Evolutionary conservation across 2,797 vertebrate genomes (phyloP).

Genomic region (Pseudochaenichthys georgianus): DNA sequence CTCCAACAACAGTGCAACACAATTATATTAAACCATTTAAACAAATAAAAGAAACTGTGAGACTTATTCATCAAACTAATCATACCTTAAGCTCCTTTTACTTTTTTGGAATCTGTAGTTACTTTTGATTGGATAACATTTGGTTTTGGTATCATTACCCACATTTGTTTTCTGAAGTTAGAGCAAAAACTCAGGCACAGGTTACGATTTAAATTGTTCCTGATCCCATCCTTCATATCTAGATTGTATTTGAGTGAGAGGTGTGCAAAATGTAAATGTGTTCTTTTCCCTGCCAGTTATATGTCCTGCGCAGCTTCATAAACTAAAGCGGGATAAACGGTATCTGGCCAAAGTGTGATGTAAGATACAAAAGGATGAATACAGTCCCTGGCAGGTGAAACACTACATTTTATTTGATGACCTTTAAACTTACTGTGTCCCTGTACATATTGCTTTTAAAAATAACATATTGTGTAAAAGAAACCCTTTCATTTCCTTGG

Average conservation of each 20-base stretch:
- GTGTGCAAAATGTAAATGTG: constrained; percentile 39
- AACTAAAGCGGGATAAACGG: constrained; percentile 10
- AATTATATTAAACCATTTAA: not conserved
- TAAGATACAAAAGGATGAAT: constrained; percentile 44
- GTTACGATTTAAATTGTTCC: constrained; percentile 26
- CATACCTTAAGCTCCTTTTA: not conserved
- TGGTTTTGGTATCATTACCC: constrained; percentile 12
- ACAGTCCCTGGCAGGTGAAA: constrained; percentile 35
- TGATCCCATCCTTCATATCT: constrained; percentile 31
- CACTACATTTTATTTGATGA: constrained; percentile 52
- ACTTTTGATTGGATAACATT: constrained; percentile 24
- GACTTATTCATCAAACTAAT: not conserved
- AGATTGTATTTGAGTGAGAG: constrained; percentile 16
- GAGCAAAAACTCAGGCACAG: constrained; percentile 19
- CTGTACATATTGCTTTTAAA: constrained; percentile 13
- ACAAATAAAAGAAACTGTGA: not conserved
- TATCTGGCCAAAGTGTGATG: constrained; percentile 21
- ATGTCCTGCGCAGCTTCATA: constrained; percentile 5
- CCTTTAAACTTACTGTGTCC: constrained; percentile 36
- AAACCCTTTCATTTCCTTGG: constrained; percentile 43
- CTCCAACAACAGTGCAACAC: too few species aligned
- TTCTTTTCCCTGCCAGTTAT: constrained; percentile 12
- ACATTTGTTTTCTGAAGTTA: constrained; percentile 31
- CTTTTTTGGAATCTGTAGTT: not conserved
- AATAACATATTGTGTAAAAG: constrained; percentile 32